Evolutionary conservation across 2,888 invertebrate genomes (phyloP).

Genomic region (Amphipoea oculea): DNA sequence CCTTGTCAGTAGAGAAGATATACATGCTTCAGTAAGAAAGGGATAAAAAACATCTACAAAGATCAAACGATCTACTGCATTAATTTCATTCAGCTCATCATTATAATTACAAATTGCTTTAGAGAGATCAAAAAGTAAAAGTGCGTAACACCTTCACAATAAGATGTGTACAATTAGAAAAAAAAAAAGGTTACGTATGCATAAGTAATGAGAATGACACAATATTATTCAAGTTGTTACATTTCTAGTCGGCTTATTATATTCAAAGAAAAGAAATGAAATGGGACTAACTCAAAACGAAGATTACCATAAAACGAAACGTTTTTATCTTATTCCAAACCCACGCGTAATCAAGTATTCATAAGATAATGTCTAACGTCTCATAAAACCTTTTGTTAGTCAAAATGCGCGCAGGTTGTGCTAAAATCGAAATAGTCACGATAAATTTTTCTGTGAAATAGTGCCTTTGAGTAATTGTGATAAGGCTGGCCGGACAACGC

Average conservation of each 20-base stretch:
- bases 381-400: conserved; percentile 22
- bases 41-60: neutral
- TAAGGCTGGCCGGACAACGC: neutral
- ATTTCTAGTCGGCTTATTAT: conserved; percentile 3
- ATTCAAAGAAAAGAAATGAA: conserved; percentile 11
- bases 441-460: conserved; percentile 7
- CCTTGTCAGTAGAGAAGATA: neutral
- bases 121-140: conserved; percentile 56
- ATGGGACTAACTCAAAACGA: neutral
- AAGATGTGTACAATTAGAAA: conserved; percentile 32
- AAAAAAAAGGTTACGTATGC: conserved; percentile 1
- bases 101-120: conserved; percentile 6
- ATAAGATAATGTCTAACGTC: conserved; percentile 22
- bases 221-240: conserved; percentile 11
- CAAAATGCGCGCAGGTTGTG: neutral
- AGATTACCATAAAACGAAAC: conserved; percentile 9
- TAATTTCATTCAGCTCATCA: conserved; percentile 13
- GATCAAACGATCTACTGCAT: neutral
- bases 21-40: neutral
- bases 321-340: conserved; percentile 16
- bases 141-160: conserved; percentile 36
- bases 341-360: conserved; percentile 28
- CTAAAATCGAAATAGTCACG: conserved; percentile 2
- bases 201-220: conserved; percentile 22
- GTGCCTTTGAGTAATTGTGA: conserved; percentile 18